Evolutionary conservation across 2,113 vertebrate genomes (phyloP).

Genomic region (Apteryx mantelli): DNA sequence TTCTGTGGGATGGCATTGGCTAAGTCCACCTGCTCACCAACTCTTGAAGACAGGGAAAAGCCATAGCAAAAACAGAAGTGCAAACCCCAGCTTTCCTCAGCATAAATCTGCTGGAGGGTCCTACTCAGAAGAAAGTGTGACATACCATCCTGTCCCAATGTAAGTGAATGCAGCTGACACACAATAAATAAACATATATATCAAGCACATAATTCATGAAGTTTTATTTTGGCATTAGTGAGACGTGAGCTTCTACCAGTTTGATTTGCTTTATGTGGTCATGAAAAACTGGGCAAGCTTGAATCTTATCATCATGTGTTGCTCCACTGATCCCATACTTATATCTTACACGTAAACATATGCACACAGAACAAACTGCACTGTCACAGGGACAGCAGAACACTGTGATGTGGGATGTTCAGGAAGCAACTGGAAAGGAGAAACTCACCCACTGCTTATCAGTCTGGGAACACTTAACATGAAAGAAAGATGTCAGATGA

Average conservation of each 20-base stretch:
- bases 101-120: neutral
- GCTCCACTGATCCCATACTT: neutral
- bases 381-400: neutral
- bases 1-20: neutral
- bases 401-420: neutral
- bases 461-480: neutral
- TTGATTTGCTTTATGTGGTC: neutral
- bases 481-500: neutral
- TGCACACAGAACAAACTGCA: neutral
- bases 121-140: neutral
- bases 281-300: neutral
- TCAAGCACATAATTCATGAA: fast-evolving
- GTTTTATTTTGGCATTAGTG: neutral
- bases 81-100: neutral
- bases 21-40: neutral
- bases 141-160: fast-evolving
- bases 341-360: neutral
- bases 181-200: neutral
- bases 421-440: neutral
- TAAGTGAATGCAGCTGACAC: neutral
- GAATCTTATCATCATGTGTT: neutral
- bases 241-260: neutral
- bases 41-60: neutral
- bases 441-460: neutral
- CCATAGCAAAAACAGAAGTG: neutral